These are phyloP conservation scores for Platerodrilus igneus DNA, from an alignment of 2,888 invertebrate species.

Conservation along the genomic window DNA sequence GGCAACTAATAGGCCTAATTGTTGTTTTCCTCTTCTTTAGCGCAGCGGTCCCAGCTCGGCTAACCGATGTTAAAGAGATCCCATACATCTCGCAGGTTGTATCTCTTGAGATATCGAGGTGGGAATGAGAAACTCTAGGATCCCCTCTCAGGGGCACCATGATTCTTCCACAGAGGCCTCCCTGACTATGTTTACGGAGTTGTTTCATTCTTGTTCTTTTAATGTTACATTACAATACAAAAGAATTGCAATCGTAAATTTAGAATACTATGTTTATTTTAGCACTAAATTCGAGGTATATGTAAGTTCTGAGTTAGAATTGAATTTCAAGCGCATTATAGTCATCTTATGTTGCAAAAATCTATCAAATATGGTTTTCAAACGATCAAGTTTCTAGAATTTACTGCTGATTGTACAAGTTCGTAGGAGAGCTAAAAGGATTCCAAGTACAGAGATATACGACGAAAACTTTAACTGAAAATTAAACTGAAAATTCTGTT, in stretches of 20 bases:
- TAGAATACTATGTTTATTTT: constrained; percentile 42
- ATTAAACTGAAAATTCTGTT: no score
- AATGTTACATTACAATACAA: constrained; percentile 48
- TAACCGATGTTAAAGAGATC: constrained; percentile 47
- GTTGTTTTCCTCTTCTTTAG: constrained; percentile 39
- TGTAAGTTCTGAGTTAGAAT: no score
- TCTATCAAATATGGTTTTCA: no score
- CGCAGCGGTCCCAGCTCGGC: constrained; percentile 33
- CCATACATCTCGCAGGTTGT: constrained; percentile 44
- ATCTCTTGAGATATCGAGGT: constrained; percentile 43
- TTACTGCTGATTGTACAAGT: no score
- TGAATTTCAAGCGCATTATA: no score
- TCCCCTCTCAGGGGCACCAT: constrained; percentile 47
- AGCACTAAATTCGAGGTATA: constrained; percentile 38
- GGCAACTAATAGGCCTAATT: constrained; percentile 40
- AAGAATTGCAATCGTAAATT: constrained; percentile 42
- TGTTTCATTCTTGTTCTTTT: constrained; percentile 47
- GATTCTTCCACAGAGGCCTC: constrained; percentile 46
- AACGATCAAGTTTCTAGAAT: no score
- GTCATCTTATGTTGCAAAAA: no score
- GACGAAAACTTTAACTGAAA: no score
- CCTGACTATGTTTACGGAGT: constrained; percentile 45
- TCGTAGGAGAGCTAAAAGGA: no score
- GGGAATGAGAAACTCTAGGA: constrained; percentile 43
- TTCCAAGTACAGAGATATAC: no score